Percentiles rank a stretch among this genome's conserved stretches.
These are phyloP conservation scores for Gallinago solitaria DNA, from an alignment of 2,797 vertebrate species.

Conservation along the genomic window DNA sequence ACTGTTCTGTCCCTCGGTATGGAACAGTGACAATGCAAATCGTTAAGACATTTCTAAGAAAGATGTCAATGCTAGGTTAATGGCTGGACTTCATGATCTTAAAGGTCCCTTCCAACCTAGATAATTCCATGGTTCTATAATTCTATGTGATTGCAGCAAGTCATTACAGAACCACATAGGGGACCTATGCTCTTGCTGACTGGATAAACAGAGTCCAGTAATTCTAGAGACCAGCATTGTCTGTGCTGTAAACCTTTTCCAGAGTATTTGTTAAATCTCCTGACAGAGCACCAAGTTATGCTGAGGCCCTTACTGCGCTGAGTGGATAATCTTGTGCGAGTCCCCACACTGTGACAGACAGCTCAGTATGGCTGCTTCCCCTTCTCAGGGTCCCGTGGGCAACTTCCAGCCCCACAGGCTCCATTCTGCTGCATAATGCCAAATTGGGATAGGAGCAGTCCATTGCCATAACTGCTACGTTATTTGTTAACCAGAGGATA, in stretches of 20 bases:
- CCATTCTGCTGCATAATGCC: not conserved
- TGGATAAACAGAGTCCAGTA: accelerated
- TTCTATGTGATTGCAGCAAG: not conserved
- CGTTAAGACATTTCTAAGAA: not conserved
- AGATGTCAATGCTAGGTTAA: not conserved
- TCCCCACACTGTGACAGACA: accelerated
- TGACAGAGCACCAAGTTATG: accelerated
- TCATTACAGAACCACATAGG: not conserved
- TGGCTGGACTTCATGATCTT: too few relatives aligned
- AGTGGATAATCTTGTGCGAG: not conserved
- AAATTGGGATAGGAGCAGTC: not conserved
- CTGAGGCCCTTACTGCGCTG: not conserved
- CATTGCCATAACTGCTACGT: not conserved
- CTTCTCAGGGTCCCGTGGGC: not conserved
- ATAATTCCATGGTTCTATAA: too few relatives aligned
- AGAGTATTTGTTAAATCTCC: not conserved
- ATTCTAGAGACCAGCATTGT: not conserved
- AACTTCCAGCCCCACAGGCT: not conserved
- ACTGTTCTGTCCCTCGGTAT: not conserved
- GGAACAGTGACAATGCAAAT: not conserved
- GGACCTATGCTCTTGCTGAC: not conserved
- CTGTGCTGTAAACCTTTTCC: accelerated
- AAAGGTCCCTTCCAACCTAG: too few relatives aligned
- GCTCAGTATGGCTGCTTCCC: not conserved
- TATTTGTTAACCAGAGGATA: not conserved